These are phyloP conservation scores for Xyrichtys novacula DNA, from an alignment of 2,797 vertebrate species.

Conservation along the genomic window DNA sequence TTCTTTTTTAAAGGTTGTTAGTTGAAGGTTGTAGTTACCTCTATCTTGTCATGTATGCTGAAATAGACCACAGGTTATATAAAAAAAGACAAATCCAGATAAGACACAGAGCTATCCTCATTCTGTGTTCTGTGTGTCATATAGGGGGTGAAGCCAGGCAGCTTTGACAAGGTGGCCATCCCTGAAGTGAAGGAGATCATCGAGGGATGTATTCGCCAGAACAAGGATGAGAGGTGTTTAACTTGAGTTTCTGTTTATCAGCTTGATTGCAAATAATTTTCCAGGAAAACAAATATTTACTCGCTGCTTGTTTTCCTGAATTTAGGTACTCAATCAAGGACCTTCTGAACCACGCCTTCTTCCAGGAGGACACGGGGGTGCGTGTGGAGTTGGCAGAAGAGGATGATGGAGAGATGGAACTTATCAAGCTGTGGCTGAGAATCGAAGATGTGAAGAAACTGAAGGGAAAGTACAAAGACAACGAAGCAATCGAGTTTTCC, in stretches of 20 bases:
- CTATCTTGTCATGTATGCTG: background rate
- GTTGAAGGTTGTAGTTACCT: conserved; percentile 3
- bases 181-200: conserved; percentile 99
- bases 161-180: conserved; percentile 99
- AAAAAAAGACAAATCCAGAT: conserved; percentile 17
- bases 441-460: conserved; percentile 98
- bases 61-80: background rate
- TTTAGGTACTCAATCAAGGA: conserved; percentile 97
- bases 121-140: conserved; percentile 79
- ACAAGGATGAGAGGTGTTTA: conserved; percentile 95
- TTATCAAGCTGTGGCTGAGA: conserved; percentile 96
- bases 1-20: conserved; percentile 6
- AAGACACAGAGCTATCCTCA: conserved; percentile 55
- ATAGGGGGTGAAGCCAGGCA: conserved; percentile 98
- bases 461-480: conserved; percentile 99
- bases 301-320: conserved; percentile 14
- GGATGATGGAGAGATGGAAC: conserved; percentile 96
- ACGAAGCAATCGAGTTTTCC: conserved; percentile 98
- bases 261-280: background rate
- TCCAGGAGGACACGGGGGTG: conserved; percentile 98
- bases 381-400: conserved; percentile 98
- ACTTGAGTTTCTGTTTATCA: background rate
- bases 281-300: conserved; percentile 4
- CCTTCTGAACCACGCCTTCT: conserved; percentile 98
- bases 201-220: conserved; percentile 98